These are phyloP conservation scores for Eueides isabella DNA, from an alignment of 1,140 invertebrate species.

Conservation along the genomic window DNA sequence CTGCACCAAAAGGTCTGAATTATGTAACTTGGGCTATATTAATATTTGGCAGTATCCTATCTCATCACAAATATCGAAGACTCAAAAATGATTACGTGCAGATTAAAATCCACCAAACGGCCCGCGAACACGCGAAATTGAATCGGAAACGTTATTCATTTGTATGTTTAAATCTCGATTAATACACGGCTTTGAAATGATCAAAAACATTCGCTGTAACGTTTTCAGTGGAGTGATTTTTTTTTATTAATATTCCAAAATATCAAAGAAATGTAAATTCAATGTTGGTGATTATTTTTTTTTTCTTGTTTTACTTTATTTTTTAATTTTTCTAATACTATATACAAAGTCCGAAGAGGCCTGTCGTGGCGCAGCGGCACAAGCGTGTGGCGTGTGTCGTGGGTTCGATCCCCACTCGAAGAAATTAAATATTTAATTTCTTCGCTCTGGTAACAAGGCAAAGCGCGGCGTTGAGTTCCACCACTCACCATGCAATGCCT, in stretches of 20 bases:
- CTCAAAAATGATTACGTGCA: not conserved
- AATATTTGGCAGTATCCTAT: not conserved
- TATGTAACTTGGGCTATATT: not conserved
- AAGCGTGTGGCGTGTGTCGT: too few species aligned
- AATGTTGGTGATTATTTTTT: not conserved
- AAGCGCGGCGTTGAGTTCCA: too few species aligned
- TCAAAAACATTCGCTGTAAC: conserved; percentile 4
- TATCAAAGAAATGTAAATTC: not conserved
- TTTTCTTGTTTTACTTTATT: too few species aligned
- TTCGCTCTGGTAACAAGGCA: too few species aligned
- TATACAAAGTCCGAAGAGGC: too few species aligned
- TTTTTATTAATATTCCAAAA: conserved; percentile 4
- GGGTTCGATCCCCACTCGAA: too few species aligned
- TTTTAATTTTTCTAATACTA: too few species aligned
- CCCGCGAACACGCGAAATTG: conserved; percentile 2
- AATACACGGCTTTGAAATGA: conserved; percentile 10
- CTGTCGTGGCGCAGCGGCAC: too few species aligned
- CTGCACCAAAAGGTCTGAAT: not conserved
- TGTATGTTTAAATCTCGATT: conserved; percentile 5
- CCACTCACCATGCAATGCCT: too few species aligned
- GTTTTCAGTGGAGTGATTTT: not conserved
- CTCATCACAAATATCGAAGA: not conserved
- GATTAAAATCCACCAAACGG: conserved; percentile 4
- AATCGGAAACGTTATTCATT: conserved; percentile 1
- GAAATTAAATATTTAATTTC: too few species aligned